Base-by-base conservation (phyloP, 2,797 vertebrate genomes). In the Falco concolor region DNA sequence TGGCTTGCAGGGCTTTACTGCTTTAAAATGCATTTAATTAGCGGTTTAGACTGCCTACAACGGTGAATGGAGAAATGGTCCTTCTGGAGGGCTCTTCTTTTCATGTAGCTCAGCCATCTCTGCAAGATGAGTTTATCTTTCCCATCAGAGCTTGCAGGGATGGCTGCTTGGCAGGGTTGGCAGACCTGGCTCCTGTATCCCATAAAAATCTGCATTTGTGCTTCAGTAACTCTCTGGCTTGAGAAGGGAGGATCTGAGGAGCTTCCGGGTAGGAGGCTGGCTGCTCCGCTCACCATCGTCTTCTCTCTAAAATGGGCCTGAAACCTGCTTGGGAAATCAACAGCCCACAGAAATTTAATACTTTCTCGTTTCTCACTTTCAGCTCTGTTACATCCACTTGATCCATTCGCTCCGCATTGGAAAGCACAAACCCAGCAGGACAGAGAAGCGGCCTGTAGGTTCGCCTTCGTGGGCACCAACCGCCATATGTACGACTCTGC, bases 401-500 rank as follows among this genome's bases (percentile, higher is more conserved):
- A 76, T 69, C 56, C 14, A 2, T 23, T 32, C 0, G 2, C n/a
- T 90, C 52, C 23, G 23, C 2, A 0, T 3, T 2, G 8, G 76
- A 65, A 60, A 34, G 47, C 38, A 19, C 9, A 9, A 19, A 44
- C 42, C 36, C 50, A 23, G 7, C 59, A 28, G 81, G 65, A 74
- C 9, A 6, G 72, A 80, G 73, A 2, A 57, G 40, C 2, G 7
- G 12, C 21, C 42, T 70, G 30, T 15, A 21, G 32, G 9, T 8
- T 70, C 0, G 0, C 9, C 19, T 28, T 38, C 0, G 4, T 27
- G 47, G 38, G 28, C 1, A 1, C 10, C 24, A n/a, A 18, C 44
- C 0, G 0, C 30, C 0, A 0, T 27, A 1, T 0, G 3, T 54
- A 4, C 3, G 0, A 10, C 34, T 56, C 47, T 0, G 0, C 23